Percentiles rank a stretch among this genome's conserved stretches.
phyloP scores from a whole-genome alignment of 1,140 invertebrate species.

The Parapsyche elsis region DNA sequence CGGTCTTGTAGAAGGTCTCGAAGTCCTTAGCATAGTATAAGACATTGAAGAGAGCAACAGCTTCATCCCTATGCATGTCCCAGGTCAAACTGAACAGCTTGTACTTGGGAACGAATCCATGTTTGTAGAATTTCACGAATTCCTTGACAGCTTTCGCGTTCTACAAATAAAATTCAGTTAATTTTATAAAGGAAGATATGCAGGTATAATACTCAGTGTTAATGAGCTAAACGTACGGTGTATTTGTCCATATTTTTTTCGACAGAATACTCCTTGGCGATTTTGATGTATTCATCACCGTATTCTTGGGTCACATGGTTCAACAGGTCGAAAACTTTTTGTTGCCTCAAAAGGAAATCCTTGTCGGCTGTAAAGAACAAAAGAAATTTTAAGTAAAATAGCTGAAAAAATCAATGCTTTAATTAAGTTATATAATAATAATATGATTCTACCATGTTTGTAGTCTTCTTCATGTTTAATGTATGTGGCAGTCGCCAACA shows the following conservation, averaged over 20 bases:
- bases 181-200: background rate
- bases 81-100: slow-evolving; percentile 67
- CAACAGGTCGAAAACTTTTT: slow-evolving; percentile 71
- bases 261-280: slow-evolving; percentile 68
- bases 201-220: background rate
- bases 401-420: too few relatives aligned
- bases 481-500: background rate
- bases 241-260: slow-evolving; percentile 65
- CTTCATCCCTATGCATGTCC: slow-evolving; percentile 68
- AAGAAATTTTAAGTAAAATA: slow-evolving; percentile 18
- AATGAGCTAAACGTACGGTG: slow-evolving; percentile 57
- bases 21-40: slow-evolving; percentile 74
- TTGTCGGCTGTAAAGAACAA: slow-evolving; percentile 61
- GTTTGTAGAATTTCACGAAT: slow-evolving; percentile 58
- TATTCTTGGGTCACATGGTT: slow-evolving; percentile 71
- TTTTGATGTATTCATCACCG: slow-evolving; percentile 64
- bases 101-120: slow-evolving; percentile 64
- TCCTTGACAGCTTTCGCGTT: slow-evolving; percentile 61
- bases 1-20: slow-evolving; percentile 73
- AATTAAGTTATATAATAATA: slow-evolving; percentile 54
- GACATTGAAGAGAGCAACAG: slow-evolving; percentile 69
- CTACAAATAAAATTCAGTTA: slow-evolving; percentile 20
- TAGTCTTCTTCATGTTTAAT: slow-evolving; percentile 5
- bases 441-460: slow-evolving; percentile 61
- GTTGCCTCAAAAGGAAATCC: slow-evolving; percentile 69